Conservation (phyloP, 2,113 vertebrate genomes). For the Anoura caudifer region DNA sequence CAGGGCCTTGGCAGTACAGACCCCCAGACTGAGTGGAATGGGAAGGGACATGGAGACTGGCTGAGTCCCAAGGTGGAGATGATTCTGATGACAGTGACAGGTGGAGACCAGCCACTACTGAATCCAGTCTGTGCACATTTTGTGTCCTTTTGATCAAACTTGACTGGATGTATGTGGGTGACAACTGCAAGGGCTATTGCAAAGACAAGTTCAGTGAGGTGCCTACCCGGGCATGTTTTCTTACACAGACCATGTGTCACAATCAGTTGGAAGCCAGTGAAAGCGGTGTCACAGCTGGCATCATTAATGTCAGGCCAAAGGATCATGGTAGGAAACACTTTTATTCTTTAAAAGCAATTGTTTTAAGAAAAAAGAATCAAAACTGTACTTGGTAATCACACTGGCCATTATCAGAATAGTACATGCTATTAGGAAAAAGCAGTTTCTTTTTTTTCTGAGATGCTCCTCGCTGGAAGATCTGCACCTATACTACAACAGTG, state of each 20-base stretch:
- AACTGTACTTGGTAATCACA: slow-evolving; percentile 39
- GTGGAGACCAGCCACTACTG: neutral
- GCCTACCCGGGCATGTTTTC: neutral
- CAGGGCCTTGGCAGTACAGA: neutral
- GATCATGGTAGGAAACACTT: slow-evolving; percentile 36
- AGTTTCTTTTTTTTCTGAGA: neutral
- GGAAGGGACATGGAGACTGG: neutral
- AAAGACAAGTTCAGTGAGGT: neutral
- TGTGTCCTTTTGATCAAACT: neutral
- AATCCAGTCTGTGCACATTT: neutral
- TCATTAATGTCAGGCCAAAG: neutral
- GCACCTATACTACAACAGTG: neutral
- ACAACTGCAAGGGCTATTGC: neutral
- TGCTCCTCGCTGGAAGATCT: neutral
- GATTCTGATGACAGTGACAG: neutral
- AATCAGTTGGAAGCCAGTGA: neutral
- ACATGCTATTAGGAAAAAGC: slow-evolving; percentile 24
- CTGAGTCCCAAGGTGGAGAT: neutral
- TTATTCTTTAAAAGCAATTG: slow-evolving; percentile 61
- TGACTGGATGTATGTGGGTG: neutral
- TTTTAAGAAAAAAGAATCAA: slow-evolving; percentile 43
- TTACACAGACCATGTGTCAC: neutral
- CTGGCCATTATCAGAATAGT: slow-evolving; percentile 22
- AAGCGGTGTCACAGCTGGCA: neutral
- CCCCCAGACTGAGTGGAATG: neutral